Conservation (phyloP, 2,888 invertebrate genomes). For the Eupeodes luniger region DNA sequence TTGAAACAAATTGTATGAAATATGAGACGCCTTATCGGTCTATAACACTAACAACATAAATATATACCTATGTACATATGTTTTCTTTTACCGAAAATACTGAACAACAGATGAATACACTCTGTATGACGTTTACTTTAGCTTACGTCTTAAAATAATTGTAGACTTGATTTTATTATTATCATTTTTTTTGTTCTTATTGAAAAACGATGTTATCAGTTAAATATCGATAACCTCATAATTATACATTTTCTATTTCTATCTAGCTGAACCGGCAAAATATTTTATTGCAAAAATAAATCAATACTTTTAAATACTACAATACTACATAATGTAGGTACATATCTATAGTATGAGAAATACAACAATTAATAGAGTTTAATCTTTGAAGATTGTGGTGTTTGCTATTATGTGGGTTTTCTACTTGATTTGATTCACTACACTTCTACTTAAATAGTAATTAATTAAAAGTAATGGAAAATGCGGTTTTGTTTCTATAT, state of each 20-base stretch:
- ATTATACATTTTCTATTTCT: not conserved
- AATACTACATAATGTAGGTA: not conserved
- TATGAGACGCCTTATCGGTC: too few species aligned
- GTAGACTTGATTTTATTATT: not conserved
- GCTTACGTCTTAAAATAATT: not conserved
- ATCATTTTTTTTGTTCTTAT: not conserved
- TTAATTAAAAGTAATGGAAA: not conserved
- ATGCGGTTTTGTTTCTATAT: not conserved
- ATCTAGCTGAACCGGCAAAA: not conserved
- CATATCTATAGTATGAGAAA: not conserved
- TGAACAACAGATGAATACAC: too few species aligned
- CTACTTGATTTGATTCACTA: not conserved
- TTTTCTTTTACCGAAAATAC: too few species aligned
- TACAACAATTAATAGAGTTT: not conserved
- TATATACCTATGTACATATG: too few species aligned
- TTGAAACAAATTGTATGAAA: too few species aligned
- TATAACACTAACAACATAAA: too few species aligned
- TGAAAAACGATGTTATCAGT: not conserved
- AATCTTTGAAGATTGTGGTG: not conserved
- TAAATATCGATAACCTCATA: not conserved
- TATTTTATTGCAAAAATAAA: not conserved
- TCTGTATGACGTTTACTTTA: not conserved
- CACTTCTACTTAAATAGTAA: not conserved
- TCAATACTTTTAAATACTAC: not conserved
- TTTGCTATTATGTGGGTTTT: constrained; percentile 2